These are phyloP conservation scores for Adoxophyes honmai DNA, from an alignment of 1,140 invertebrate species.

Conservation along the genomic window DNA sequence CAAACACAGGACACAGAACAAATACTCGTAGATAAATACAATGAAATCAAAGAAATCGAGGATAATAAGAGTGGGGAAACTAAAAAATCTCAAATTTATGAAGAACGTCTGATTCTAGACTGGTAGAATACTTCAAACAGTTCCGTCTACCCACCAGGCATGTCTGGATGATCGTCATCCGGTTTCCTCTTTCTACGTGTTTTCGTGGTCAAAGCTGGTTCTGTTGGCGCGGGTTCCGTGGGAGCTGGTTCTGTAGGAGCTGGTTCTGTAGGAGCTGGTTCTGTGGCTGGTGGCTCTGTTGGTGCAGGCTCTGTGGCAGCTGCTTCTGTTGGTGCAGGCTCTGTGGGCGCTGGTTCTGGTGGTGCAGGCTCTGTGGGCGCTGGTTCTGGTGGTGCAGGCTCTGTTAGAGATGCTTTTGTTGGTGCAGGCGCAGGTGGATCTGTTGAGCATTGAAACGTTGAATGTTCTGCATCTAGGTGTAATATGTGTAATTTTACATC, in stretches of 20 bases:
- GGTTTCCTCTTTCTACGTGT: background rate
- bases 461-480: no score
- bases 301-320: background rate
- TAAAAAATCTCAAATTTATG: no score
- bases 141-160: no score
- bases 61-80: no score
- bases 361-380: background rate
- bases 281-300: background rate
- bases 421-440: conserved; percentile 17
- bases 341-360: background rate
- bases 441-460: background rate
- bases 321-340: background rate
- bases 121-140: no score
- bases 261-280: background rate
- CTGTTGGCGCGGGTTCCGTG: background rate
- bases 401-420: conserved; percentile 15
- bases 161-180: no score
- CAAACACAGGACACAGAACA: no score
- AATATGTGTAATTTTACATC: no score
- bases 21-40: no score
- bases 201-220: background rate
- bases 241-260: background rate
- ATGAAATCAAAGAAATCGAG: no score
- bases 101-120: no score
- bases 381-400: background rate